Percentiles rank a stretch among this genome's conserved stretches.
These are phyloP conservation scores for Lates calcarifer DNA, from an alignment of 2,113 vertebrate species.

Conservation along the genomic window DNA sequence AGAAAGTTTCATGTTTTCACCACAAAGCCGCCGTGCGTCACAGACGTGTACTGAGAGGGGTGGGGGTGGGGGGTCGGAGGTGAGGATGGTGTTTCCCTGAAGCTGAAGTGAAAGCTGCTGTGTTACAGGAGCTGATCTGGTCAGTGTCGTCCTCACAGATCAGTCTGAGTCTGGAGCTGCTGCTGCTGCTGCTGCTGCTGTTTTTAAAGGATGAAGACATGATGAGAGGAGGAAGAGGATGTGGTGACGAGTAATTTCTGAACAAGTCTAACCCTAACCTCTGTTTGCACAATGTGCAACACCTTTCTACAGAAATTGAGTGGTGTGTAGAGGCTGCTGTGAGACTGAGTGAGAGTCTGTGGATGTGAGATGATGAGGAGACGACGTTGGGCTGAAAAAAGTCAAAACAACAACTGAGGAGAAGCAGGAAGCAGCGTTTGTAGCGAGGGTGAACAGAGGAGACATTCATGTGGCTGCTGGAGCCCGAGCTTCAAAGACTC, in stretches of 20 bases:
- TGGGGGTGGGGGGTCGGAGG: too few relatives aligned
- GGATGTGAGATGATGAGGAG: neutral
- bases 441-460: neutral
- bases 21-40: too few relatives aligned
- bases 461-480: conserved; percentile 64
- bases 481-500: conserved; percentile 49
- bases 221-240: conserved; percentile 71
- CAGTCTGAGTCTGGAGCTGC: neutral
- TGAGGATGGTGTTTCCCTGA: too few relatives aligned
- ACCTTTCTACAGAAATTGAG: conserved; percentile 53
- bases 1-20: too few relatives aligned
- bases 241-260: conserved; percentile 74
- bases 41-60: too few relatives aligned
- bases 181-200: too few relatives aligned
- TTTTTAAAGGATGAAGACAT: conserved; percentile 51
- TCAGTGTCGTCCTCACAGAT: too few relatives aligned
- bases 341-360: neutral
- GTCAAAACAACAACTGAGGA: conserved; percentile 8
- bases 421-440: conserved; percentile 49
- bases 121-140: too few relatives aligned
- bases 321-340: neutral
- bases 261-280: conserved; percentile 31
- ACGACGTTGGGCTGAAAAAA: neutral
- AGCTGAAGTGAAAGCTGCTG: too few relatives aligned
- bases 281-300: conserved; percentile 59